Evolutionary conservation across 2,113 vertebrate species (phyloP).

Genomic region (Motacilla tschutschensis): DNA sequence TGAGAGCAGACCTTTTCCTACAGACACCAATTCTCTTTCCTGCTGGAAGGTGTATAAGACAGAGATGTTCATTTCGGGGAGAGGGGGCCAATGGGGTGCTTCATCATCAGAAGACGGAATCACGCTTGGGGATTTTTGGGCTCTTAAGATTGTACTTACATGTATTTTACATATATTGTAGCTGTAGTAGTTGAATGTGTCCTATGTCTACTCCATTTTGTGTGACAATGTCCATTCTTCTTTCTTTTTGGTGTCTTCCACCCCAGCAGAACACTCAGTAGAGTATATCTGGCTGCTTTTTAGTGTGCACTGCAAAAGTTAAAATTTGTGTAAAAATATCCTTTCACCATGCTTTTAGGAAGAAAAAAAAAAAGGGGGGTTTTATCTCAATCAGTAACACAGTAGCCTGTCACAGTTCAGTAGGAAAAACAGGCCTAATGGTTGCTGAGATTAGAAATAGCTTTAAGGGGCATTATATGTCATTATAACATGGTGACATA

Average conservation of each 20-base stretch:
- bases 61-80: neutral
- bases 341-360: neutral
- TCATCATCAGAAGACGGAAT: neutral
- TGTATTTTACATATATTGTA: neutral
- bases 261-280: neutral
- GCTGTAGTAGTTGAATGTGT: neutral
- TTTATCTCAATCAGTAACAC: neutral
- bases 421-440: neutral
- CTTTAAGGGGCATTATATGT: neutral
- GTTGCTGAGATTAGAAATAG: neutral
- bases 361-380: neutral
- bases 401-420: neutral
- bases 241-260: neutral
- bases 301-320: neutral
- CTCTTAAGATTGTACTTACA: neutral
- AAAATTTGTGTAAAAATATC: neutral
- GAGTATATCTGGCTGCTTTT: neutral
- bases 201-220: neutral
- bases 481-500: neutral
- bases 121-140: neutral
- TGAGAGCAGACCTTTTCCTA: neutral
- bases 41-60: neutral
- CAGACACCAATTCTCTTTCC: neutral
- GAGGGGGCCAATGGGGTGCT: rapidly evolving
- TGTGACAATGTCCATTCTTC: neutral